Percentiles rank a stretch among this genome's conserved stretches.
Conservation (phyloP, 2,113 vertebrate species). For the Callithrix jacchus region DNA sequence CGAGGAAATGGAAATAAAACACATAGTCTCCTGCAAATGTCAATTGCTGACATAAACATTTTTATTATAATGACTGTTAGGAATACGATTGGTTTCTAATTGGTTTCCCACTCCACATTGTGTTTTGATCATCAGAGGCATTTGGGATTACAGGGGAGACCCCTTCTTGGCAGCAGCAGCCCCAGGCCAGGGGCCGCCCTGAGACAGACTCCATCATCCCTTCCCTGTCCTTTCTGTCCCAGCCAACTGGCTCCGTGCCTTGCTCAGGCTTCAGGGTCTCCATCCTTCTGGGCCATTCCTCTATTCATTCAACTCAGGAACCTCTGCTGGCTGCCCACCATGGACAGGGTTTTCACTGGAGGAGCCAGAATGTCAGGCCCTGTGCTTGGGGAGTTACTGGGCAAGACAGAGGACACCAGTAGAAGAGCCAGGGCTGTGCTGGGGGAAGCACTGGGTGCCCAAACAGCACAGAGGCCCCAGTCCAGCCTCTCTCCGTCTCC, state of each 20-base stretch:
- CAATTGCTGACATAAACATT: not conserved
- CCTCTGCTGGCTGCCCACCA: not conserved
- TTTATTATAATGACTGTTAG: not conserved
- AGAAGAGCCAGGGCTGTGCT: no score
- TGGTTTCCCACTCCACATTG: not conserved
- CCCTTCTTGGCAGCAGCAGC: not conserved
- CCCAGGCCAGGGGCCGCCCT: not conserved
- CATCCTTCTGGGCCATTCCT: not conserved
- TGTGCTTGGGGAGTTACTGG: not conserved
- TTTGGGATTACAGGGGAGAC: not conserved
- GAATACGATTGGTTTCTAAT: not conserved
- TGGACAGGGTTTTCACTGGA: no score
- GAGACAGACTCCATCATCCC: no score
- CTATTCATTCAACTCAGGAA: accelerated
- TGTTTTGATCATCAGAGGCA: not conserved
- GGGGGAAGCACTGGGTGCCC: accelerated
- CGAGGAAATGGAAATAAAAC: not conserved
- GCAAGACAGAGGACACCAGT: not conserved
- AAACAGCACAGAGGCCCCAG: accelerated
- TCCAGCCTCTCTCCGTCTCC: not conserved
- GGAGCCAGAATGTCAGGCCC: not conserved
- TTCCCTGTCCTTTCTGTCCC: accelerated
- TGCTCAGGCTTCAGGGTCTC: not conserved
- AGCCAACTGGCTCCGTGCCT: not conserved
- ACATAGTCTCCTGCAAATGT: not conserved